Conservation (phyloP, 2,888 invertebrate genomes). For the Lasioglossum leucozonium region DNA sequence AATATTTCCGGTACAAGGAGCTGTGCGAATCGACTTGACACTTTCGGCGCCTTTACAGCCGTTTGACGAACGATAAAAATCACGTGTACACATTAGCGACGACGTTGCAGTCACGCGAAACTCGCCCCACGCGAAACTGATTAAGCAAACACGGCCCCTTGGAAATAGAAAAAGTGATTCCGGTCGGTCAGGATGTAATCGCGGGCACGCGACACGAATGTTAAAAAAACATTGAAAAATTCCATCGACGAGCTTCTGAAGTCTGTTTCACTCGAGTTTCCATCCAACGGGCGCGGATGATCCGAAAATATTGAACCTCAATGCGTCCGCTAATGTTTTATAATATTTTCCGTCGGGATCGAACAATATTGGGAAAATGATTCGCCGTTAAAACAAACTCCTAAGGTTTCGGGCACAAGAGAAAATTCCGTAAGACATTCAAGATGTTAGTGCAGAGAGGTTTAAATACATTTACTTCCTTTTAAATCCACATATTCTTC, state of each 20-base stretch:
- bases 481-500: not conserved
- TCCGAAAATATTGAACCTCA: not conserved
- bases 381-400: not conserved
- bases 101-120: slow-evolving; percentile 18
- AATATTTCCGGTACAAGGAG: slow-evolving; percentile 2
- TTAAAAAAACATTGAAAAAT: slow-evolving; percentile 2
- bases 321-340: not conserved
- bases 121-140: slow-evolving; percentile 17
- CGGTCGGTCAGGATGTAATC: not conserved
- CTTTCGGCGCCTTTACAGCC: not conserved
- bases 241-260: not conserved
- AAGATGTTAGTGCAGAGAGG: not conserved
- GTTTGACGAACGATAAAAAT: slow-evolving; percentile 36
- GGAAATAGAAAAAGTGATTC: not conserved
- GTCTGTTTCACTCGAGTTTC: not conserved
- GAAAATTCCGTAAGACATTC: not conserved
- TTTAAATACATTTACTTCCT: no score
- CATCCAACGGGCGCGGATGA: not conserved
- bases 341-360: not conserved
- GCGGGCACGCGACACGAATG: slow-evolving; percentile 8
- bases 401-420: not conserved
- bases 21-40: slow-evolving; percentile 11
- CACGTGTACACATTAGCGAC: slow-evolving; percentile 25
- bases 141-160: slow-evolving; percentile 3
- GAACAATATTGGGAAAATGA: not conserved